Percentiles rank a stretch among this genome's conserved stretches.
Conservation (phyloP, 2,113 vertebrate species). For the Tragelaphus strepsiceros region DNA sequence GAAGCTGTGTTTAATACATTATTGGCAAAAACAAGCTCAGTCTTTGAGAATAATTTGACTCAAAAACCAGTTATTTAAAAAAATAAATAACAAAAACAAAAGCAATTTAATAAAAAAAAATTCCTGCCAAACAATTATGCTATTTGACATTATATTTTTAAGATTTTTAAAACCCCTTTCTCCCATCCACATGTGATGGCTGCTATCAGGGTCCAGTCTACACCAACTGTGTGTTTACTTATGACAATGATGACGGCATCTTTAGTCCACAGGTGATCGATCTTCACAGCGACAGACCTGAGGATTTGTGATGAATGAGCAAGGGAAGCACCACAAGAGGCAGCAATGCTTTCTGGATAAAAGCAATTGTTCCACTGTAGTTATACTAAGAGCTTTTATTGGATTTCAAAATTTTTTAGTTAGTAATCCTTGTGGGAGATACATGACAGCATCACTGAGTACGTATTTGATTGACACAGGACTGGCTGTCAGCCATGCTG, state of each 20-base stretch:
- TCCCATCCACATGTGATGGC: neutral
- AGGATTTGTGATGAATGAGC: neutral
- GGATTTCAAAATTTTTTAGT: neutral
- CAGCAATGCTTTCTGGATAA: neutral
- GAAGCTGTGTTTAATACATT: neutral
- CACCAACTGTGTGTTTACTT: neutral
- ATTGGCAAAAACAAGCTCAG: neutral
- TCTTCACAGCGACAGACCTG: neutral
- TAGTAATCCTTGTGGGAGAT: neutral
- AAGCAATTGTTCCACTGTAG: neutral
- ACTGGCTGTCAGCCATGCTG: neutral
- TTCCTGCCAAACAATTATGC: neutral
- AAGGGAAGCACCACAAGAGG: neutral
- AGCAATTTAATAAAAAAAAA: neutral
- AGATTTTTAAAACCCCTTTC: neutral
- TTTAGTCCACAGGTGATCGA: neutral
- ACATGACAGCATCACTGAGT: no score
- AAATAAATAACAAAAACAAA: neutral
- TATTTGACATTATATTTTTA: neutral
- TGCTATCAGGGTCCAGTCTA: neutral
- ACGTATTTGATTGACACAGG: neutral
- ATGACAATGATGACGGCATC: neutral
- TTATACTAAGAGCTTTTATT: neutral
- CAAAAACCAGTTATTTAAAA: neutral
- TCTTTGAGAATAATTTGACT: neutral